Evolutionary conservation across 2,888 invertebrate genomes (phyloP).

Genomic region (Ectropis crepuscularia): DNA sequence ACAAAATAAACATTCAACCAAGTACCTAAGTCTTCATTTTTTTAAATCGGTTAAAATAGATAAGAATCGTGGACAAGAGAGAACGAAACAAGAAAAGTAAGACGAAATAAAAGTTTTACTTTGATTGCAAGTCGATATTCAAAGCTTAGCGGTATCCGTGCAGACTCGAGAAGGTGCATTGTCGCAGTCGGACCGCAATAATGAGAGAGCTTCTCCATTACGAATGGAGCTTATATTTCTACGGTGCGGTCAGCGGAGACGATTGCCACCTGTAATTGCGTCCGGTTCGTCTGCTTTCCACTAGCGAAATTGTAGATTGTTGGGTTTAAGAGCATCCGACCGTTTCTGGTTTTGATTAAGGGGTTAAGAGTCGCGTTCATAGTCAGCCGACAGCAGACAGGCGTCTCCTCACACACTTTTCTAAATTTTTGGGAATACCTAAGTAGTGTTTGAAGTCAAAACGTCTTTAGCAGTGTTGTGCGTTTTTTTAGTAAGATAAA

Average conservation of each 20-base stretch:
- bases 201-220: slow-evolving; percentile 73
- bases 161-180: slow-evolving; percentile 50
- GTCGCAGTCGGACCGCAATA: slow-evolving; percentile 64
- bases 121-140: slow-evolving; percentile 55
- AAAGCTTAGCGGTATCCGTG: slow-evolving; percentile 46
- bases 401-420: too few species aligned
- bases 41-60: slow-evolving; percentile 5
- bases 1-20: not conserved
- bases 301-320: slow-evolving; percentile 55
- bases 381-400: too few species aligned
- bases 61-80: not conserved
- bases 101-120: slow-evolving; percentile 44
- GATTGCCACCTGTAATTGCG: slow-evolving; percentile 79
- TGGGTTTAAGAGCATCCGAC: slow-evolving; percentile 41
- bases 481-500: too few species aligned
- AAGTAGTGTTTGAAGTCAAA: too few species aligned
- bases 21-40: not conserved
- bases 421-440: too few species aligned
- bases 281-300: slow-evolving; percentile 63
- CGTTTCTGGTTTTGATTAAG: slow-evolving; percentile 41
- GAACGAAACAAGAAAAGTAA: slow-evolving; percentile 13
- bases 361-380: not conserved
- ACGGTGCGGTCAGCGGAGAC: slow-evolving; percentile 59
- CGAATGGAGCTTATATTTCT: slow-evolving; percentile 71
- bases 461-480: too few species aligned